A percentile compares a stretch with the other conserved stretches of the same genome.
These are phyloP conservation scores for Cosmia trapezina DNA, from an alignment of 2,888 invertebrate species.

Conservation along the genomic window DNA sequence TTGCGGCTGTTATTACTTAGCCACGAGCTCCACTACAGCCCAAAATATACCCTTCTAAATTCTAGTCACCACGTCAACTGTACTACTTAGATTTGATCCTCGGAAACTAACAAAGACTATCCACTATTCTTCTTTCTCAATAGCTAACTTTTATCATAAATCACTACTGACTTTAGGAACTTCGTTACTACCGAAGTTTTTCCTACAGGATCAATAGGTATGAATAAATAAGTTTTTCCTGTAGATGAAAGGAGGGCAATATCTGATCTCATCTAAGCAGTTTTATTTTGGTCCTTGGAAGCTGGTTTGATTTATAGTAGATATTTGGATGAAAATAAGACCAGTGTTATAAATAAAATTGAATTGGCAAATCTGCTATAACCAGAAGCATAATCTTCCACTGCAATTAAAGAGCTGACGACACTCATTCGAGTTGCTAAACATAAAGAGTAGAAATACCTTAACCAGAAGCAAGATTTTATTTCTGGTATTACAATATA, in stretches of 20 bases:
- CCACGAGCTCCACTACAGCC: too few species aligned
- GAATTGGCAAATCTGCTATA: too few species aligned
- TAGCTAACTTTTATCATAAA: slow-evolving; percentile 48
- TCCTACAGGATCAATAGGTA: slow-evolving; percentile 43
- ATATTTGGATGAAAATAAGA: too few species aligned
- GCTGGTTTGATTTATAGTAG: neutral
- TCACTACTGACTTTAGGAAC: slow-evolving; percentile 32
- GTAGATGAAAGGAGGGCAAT: slow-evolving; percentile 6
- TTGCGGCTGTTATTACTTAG: too few species aligned
- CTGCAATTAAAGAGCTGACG: too few species aligned
- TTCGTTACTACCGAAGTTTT: slow-evolving; percentile 42
- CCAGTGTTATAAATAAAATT: too few species aligned
- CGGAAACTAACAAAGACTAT: slow-evolving; percentile 28
- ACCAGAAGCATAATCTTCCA: too few species aligned
- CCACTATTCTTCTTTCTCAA: slow-evolving; percentile 15
- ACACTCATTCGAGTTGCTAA: too few species aligned
- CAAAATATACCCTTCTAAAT: neutral
- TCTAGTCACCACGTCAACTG: neutral
- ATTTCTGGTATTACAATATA: too few species aligned
- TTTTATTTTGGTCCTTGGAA: slow-evolving; percentile 18
- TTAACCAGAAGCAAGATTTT: too few species aligned
- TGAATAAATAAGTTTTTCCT: slow-evolving; percentile 53
- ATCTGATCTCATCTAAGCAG: neutral
- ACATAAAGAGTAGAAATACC: too few species aligned
- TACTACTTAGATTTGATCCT: slow-evolving; percentile 1